These are phyloP conservation scores for Vulpes ferrilata DNA, from an alignment of 2,113 vertebrate species.

Conservation along the genomic window DNA sequence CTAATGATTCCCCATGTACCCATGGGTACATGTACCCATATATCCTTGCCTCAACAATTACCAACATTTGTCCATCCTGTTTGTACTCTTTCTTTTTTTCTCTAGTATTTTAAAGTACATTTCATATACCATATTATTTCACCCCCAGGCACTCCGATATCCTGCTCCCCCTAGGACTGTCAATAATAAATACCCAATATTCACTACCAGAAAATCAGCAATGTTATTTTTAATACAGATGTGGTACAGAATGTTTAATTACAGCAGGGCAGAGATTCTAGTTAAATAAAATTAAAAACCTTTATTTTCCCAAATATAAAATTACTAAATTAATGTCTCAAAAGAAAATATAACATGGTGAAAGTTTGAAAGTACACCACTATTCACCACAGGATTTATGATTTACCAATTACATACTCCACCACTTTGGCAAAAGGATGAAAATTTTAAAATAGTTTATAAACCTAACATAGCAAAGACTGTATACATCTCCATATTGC, in stretches of 20 bases:
- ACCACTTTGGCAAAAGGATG: constrained; percentile 96
- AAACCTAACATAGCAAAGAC: constrained; percentile 94
- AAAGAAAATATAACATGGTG: constrained; percentile 94
- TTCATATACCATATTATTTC: not conserved
- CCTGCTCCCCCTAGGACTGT: not conserved
- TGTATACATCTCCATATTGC: constrained; percentile 97
- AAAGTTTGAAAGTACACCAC: constrained; percentile 93
- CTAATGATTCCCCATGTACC: accelerated
- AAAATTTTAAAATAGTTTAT: constrained; percentile 94
- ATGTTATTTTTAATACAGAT: constrained; percentile 94
- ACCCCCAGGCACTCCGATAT: not conserved
- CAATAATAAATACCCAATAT: constrained; percentile 77
- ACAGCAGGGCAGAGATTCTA: constrained; percentile 97
- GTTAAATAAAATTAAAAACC: constrained; percentile 97
- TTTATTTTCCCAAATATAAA: constrained; percentile 95
- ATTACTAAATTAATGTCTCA: constrained; percentile 93
- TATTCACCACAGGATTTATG: constrained; percentile 91
- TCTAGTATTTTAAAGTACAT: not conserved
- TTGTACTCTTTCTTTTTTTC: not conserved
- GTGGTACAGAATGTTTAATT: constrained; percentile 94
- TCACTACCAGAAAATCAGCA: constrained; percentile 88
- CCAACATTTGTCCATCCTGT: not conserved
- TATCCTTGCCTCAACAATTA: too few relatives aligned
- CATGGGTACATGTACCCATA: too few relatives aligned
- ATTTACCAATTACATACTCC: constrained; percentile 89